Evolutionary conservation across 2,113 vertebrate genomes (phyloP), one percentile per base, ranked within the genome.

Genomic region (Centropus bengalensis): DNA sequence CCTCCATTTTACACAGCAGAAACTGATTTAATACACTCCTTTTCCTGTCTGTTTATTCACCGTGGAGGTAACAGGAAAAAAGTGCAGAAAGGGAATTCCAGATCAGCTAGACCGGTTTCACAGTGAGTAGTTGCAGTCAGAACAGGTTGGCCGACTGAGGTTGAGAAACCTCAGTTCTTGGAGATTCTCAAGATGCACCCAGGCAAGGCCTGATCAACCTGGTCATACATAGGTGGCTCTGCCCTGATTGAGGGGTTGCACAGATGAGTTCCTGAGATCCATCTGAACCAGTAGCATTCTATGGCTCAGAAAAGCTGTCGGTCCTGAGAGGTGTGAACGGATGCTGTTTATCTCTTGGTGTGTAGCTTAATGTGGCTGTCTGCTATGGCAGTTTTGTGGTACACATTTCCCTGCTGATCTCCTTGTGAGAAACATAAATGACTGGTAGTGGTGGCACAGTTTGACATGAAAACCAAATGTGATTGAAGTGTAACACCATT

Each of bases 231-330:
- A 66, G 70, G 21, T 71, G 30, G 4, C 47, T 54, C 42, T 67
- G 60, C 70, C 78, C 9, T 10, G 4, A 9, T 5, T 0, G 3
- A 30, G 14, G 16, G 1, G 8, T 20, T 71, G 23, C 20, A 2
- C 5, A 38, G 68, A 19, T 44, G 28, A 66, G 12, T n/a, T 64
- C 55, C 54, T 12, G 49, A 42, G 49, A n/a, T 64, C 26, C 32
- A 63, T 78, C 49, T 64, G 12, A 10, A 26, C 16, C 22, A 14
- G 24, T 27, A 3, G 17, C 36, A 16, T 5, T 78, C 7, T 2
- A 0, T 33, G 47, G 12, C 22, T 27, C 54, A 51, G 54, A 20
- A 36, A 51, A 30, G 1, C 8, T 32, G 21, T 44, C 3, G 0
- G 2, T 45, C 69, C 19, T 23, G 36, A 74, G 44, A 45, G 32